Conservation (phyloP, 2,113 vertebrate genomes). For the Gymnogyps californianus region DNA sequence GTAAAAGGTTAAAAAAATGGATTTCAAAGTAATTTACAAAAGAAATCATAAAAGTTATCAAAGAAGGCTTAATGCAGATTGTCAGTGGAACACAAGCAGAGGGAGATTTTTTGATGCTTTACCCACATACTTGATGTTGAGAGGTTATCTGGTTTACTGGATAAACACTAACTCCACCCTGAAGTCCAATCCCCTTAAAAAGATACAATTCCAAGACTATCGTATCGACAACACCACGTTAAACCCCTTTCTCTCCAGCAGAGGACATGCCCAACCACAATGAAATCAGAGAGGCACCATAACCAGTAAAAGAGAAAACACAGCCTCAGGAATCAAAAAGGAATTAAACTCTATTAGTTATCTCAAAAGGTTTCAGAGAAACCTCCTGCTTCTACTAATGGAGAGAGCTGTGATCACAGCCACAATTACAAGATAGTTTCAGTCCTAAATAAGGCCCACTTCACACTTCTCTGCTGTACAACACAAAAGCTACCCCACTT, state of each 20-base stretch:
- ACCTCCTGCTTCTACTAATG: not conserved
- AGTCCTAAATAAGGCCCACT: not conserved
- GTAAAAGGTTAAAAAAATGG: not conserved
- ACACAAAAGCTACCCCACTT: not conserved
- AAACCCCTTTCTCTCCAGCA: not conserved
- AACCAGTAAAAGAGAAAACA: not conserved
- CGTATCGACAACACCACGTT: not conserved
- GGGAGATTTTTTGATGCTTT: not conserved
- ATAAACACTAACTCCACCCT: not conserved
- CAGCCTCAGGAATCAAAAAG: not conserved
- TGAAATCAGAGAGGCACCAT: not conserved
- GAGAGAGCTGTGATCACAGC: not conserved
- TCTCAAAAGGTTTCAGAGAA: not conserved
- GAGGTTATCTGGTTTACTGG: not conserved
- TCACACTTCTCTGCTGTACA: not conserved
- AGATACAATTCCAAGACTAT: not conserved
- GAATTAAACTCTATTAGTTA: not conserved
- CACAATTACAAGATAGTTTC: not conserved
- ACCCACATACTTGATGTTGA: not conserved
- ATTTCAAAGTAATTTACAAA: not conserved
- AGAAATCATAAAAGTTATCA: not conserved
- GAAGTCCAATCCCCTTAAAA: not conserved
- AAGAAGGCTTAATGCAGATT: not conserved
- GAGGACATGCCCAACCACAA: not conserved
- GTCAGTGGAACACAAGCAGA: not conserved